These are phyloP conservation scores for Parauchenoglanis ngamensis DNA, from an alignment of 2,797 vertebrate genomes.

Conservation along the genomic window DNA sequence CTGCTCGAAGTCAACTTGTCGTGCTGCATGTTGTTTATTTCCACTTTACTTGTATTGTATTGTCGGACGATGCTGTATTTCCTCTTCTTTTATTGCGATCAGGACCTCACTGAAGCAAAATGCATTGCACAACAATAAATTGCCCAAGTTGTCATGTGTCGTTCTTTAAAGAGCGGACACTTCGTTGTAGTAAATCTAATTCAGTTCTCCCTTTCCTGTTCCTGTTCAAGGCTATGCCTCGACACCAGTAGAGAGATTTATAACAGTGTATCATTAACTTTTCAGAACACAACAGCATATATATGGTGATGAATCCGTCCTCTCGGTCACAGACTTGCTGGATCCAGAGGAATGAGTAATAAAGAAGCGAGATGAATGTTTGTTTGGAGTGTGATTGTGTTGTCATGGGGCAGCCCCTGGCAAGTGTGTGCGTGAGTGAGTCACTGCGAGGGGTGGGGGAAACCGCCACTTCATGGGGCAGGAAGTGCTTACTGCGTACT, in stretches of 20 bases:
- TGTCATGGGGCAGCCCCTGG: conserved; percentile 17
- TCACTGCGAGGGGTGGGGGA: background rate
- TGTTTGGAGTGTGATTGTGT: background rate
- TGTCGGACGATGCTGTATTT: background rate
- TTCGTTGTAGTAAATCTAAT: background rate
- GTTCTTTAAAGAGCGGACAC: background rate
- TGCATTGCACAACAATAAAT: background rate
- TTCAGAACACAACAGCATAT: background rate
- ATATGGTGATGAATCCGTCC: background rate
- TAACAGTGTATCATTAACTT: background rate
- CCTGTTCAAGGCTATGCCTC: background rate
- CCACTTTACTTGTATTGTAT: background rate
- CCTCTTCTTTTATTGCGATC: background rate
- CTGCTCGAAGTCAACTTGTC: background rate
- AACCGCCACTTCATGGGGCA: conserved; percentile 10
- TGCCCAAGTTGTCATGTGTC: background rate
- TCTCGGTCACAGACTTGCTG: no score
- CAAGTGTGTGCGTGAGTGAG: conserved; percentile 16
- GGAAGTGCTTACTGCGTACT: conserved; percentile 46
- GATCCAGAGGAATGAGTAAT: background rate
- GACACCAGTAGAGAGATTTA: background rate
- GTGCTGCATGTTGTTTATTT: background rate
- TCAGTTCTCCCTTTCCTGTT: background rate
- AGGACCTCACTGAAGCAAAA: background rate
- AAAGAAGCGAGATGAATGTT: background rate